Conservation (phyloP, 2,797 vertebrate genomes). For the Crocodylus rhombifer region DNA sequence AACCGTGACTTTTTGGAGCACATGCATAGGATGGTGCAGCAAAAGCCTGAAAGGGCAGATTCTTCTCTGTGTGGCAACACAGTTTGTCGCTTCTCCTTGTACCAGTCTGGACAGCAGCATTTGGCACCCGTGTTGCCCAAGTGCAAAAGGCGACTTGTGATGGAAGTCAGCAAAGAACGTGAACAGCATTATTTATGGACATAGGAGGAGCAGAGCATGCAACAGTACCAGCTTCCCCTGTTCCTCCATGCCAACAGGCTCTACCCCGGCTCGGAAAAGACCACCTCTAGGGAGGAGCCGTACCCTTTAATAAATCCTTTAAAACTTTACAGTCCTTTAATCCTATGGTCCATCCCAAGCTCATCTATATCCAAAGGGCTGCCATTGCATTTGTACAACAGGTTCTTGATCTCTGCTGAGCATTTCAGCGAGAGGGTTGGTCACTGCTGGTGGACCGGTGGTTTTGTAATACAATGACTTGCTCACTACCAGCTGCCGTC, state of each 20-base stretch:
- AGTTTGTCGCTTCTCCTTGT: neutral
- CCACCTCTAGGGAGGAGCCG: neutral
- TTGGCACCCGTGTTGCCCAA: neutral
- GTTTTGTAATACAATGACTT: neutral
- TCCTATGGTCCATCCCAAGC: neutral
- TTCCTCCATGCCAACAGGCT: neutral
- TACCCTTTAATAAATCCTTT: too few species aligned
- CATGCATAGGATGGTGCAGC: neutral
- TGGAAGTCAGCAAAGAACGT: neutral
- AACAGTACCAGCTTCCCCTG: neutral
- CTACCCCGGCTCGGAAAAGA: neutral
- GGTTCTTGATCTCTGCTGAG: neutral
- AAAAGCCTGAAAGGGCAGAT: neutral
- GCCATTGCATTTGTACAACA: neutral
- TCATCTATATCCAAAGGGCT: neutral
- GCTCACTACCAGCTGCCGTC: neutral
- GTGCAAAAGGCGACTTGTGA: neutral
- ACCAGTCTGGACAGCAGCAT: neutral
- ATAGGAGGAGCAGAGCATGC: neutral
- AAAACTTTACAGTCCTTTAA: too few species aligned
- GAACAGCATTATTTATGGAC: neutral
- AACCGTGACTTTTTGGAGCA: neutral
- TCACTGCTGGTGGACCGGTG: neutral
- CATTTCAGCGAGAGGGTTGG: neutral
- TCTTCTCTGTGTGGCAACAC: neutral